Evolutionary conservation across 1,140 invertebrate species (phyloP), one percentile per base, ranked within the genome.

Genomic region (Eupristina koningsbergeri): DNA sequence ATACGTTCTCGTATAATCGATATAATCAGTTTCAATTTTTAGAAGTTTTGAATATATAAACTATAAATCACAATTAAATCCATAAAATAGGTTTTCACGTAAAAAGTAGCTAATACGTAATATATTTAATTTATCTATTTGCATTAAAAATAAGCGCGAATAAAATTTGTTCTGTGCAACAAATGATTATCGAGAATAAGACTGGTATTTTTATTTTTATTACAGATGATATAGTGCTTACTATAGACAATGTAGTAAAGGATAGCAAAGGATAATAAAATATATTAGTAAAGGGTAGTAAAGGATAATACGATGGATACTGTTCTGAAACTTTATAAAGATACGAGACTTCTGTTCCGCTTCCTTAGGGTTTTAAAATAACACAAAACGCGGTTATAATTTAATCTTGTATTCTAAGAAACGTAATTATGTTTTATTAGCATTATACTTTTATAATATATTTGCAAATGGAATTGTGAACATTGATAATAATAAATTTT

Each of bases 301-400:
- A 53, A 79, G 61, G n/a, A 67, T 67, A 67, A 64, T 67, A 22
- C 26, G 41, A 67, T 36, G 58, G 77, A 79, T 80, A 80, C 53
- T 80, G 31, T 47, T n/a, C 15, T 8, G 50, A 39, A 41, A 26
- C n/a, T 53, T 76, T 50, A 8, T 41, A 71, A 71, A 80, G 29
- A 71, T 45, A 45, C 47, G 41, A 39, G 45, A n/a, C 45, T 31
- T 69, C 41, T 80, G 15, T 80, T 71, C 31, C 7, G 15, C 47
- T 69, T 41, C n/a, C 45, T 41, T 15, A 9, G 50, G 0, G 19
- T 31, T 80, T 50, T 80, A 50, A 64, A 71, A n/a, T 71, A 31
- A 26, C 31, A 26, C 29, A 80, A 69, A 80, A 64, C 22, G 29
- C 7, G 29, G 31, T 80, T 36, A 80, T 71, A 50, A 71, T 15